Conservation (phyloP, 1,140 invertebrate genomes). For the Polyergus mexicanus region DNA sequence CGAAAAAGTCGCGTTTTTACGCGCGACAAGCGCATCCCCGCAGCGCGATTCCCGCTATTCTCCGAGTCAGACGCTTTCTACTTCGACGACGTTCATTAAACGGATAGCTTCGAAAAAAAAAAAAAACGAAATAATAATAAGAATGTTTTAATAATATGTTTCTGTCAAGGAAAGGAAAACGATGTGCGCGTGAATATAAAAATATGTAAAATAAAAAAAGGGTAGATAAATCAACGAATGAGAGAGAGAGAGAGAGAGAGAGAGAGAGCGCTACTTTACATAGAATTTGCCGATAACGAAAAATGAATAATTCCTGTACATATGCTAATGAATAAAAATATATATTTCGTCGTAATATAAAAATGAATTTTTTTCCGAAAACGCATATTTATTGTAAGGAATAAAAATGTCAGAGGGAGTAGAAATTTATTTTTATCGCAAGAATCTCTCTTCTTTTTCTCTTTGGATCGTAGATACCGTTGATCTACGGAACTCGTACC, state of each 20-base stretch:
- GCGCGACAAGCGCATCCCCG: background rate
- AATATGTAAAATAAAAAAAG: too few species aligned
- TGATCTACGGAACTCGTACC: constrained; percentile 29
- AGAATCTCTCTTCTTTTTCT: background rate
- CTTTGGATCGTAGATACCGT: background rate
- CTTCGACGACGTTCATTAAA: background rate
- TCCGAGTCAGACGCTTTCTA: background rate
- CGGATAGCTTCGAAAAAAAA: background rate
- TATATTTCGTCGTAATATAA: background rate
- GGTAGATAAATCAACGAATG: too few species aligned
- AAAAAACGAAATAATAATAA: too few species aligned
- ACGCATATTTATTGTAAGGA: background rate
- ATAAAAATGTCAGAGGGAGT: background rate
- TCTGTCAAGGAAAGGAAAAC: too few species aligned
- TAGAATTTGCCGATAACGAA: too few species aligned
- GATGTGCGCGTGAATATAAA: too few species aligned
- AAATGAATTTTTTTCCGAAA: background rate
- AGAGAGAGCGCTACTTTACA: too few species aligned
- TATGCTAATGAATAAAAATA: too few species aligned
- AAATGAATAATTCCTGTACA: too few species aligned
- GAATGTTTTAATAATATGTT: too few species aligned
- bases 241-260: too few species aligned
- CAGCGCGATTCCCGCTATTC: background rate
- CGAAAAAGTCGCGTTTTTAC: constrained; percentile 54
- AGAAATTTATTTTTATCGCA: background rate